Evolutionary conservation across 2,888 invertebrate genomes (phyloP).

Genomic region (Nysson spinosus): DNA sequence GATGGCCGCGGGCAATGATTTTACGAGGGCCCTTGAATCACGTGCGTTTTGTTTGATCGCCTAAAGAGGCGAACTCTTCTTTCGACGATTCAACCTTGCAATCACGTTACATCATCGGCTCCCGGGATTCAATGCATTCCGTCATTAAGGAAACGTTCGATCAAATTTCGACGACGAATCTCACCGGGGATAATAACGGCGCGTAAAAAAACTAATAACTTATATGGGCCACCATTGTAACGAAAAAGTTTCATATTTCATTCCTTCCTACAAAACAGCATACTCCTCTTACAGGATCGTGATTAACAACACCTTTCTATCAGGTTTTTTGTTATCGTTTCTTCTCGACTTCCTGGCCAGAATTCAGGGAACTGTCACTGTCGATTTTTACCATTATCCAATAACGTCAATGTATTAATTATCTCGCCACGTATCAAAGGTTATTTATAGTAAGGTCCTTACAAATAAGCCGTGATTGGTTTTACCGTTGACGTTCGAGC

Average conservation of each 20-base stretch:
- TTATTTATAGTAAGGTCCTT: too few species aligned
- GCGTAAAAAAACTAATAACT: neutral
- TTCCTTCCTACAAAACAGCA: neutral
- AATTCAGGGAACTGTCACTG: too few species aligned
- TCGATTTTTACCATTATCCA: too few species aligned
- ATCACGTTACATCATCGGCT: constrained; percentile 26
- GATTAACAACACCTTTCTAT: constrained; percentile 1
- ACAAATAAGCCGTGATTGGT: too few species aligned
- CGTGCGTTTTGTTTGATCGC: constrained; percentile 50
- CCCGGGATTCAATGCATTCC: constrained; percentile 1
- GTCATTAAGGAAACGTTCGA: neutral
- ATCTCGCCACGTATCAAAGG: too few species aligned
- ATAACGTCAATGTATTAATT: too few species aligned
- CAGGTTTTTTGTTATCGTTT: too few species aligned
- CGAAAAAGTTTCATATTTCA: constrained; percentile 3
- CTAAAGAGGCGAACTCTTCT: constrained; percentile 22
- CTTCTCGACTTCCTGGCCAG: too few species aligned
- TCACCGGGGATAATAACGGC: too few species aligned
- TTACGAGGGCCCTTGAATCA: constrained; percentile 48
- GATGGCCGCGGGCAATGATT: constrained; percentile 51
- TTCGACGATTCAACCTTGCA: constrained; percentile 17
- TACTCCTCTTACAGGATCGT: neutral
- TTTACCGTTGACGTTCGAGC: too few species aligned
- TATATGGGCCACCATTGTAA: neutral
- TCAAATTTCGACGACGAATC: neutral